A percentile compares a stretch with the other conserved stretches of the same genome.
Conservation (phyloP, 2,797 vertebrate species). For the Sebastes kiyomatsui region DNA sequence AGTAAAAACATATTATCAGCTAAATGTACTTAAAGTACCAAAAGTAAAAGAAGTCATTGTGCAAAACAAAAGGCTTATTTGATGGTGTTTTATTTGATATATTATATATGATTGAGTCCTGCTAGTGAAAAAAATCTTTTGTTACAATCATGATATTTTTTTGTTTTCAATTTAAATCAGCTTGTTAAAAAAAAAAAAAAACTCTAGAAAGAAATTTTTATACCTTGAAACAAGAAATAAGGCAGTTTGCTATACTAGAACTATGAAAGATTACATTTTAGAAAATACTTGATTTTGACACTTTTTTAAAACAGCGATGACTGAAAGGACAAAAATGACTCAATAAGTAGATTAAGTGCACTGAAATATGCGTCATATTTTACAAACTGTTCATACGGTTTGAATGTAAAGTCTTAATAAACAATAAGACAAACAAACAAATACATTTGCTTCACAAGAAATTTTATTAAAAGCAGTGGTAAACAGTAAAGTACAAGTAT, state of each 20-base stretch:
- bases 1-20: not conserved
- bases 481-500: too few species aligned
- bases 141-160: not conserved
- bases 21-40: not conserved
- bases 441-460: too few species aligned
- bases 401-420: not conserved
- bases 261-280: too few species aligned
- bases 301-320: not conserved
- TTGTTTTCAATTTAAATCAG: not conserved
- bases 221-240: too few species aligned
- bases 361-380: not conserved
- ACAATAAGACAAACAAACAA: too few species aligned
- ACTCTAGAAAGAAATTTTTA: too few species aligned
- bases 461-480: too few species aligned
- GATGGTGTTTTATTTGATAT: not conserved
- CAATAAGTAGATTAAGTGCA: not conserved
- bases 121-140: not conserved
- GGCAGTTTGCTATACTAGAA: too few species aligned
- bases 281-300: too few species aligned
- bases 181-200: too few species aligned
- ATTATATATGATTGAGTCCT: not conserved
- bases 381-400: not conserved
- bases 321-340: not conserved
- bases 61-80: too few species aligned
- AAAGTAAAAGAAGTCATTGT: not conserved